Percentiles rank a stretch among this genome's conserved stretches.
phyloP scores from a whole-genome alignment of 2,888 invertebrate species.

The Napeogenes sylphis region DNA sequence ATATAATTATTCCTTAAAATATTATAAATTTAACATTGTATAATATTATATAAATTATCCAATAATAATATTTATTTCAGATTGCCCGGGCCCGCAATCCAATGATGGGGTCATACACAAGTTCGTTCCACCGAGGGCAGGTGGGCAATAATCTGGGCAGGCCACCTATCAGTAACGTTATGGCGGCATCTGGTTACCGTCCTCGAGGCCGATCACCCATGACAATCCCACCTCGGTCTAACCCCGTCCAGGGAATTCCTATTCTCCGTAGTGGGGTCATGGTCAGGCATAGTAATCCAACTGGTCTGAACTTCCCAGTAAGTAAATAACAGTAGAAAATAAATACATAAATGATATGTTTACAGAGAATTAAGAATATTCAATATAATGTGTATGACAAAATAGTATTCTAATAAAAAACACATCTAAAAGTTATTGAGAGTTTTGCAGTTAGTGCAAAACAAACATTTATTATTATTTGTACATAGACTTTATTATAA shows the following conservation, averaged over 20 bases:
- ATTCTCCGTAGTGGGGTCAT: constrained; percentile 72
- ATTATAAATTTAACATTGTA: too few species aligned
- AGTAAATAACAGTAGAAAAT: not conserved
- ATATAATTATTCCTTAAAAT: too few species aligned
- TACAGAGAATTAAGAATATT: too few species aligned
- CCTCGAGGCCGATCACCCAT: constrained; percentile 54
- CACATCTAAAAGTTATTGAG: too few species aligned
- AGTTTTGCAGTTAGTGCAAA: too few species aligned
- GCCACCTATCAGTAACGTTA: constrained; percentile 38
- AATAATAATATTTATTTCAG: constrained; percentile 34
- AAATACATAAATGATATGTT: too few species aligned
- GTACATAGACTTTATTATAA: too few species aligned
- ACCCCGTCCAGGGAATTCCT: constrained; percentile 48
- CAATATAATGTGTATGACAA: too few species aligned
- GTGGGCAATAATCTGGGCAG: constrained; percentile 52
- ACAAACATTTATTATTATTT: too few species aligned
- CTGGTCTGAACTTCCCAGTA: constrained; percentile 53
- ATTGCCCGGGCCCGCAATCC: constrained; percentile 53
- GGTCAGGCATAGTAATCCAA: constrained; percentile 78
- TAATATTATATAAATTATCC: too few species aligned
- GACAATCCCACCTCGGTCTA: constrained; percentile 38
- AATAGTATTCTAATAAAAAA: too few species aligned
- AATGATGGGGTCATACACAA: constrained; percentile 56
- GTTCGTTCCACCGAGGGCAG: constrained; percentile 59
- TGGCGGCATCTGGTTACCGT: constrained; percentile 41